phyloP scores from a whole-genome alignment of 2,113 vertebrate genomes.

The Tursiops truncatus region DNA sequence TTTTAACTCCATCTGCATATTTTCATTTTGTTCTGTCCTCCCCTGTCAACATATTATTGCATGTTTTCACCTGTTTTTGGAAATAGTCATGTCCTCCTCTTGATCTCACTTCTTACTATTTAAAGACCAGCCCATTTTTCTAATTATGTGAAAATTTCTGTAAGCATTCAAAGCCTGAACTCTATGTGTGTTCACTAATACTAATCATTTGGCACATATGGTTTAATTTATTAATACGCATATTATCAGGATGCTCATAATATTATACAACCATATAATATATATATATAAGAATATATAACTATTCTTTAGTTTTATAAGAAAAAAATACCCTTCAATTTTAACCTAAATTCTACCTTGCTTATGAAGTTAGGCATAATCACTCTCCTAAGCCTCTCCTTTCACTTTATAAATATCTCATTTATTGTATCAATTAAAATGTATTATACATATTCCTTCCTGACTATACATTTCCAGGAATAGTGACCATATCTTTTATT shows the following conservation, averaged over 20 bases:
- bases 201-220: background rate
- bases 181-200: background rate
- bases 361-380: background rate
- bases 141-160: background rate
- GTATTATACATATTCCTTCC: background rate
- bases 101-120: background rate
- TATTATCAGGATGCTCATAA: background rate
- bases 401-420: background rate
- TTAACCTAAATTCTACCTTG: background rate
- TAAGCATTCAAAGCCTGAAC: background rate
- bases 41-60: background rate
- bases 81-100: background rate
- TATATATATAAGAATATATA: background rate
- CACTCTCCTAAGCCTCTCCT: background rate
- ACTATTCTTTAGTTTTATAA: background rate
- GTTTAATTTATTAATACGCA: background rate
- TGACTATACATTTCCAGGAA: background rate
- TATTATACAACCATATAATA: background rate
- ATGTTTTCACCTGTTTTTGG: background rate
- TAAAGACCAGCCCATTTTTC: background rate
- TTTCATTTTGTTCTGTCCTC: background rate
- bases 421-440: background rate
- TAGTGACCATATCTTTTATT: background rate
- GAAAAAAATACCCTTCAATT: background rate
- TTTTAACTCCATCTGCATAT: background rate